Evolutionary conservation across 2,888 invertebrate genomes (phyloP), one percentile per base, ranked within the genome.

Genomic region (Mimas tiliae): DNA sequence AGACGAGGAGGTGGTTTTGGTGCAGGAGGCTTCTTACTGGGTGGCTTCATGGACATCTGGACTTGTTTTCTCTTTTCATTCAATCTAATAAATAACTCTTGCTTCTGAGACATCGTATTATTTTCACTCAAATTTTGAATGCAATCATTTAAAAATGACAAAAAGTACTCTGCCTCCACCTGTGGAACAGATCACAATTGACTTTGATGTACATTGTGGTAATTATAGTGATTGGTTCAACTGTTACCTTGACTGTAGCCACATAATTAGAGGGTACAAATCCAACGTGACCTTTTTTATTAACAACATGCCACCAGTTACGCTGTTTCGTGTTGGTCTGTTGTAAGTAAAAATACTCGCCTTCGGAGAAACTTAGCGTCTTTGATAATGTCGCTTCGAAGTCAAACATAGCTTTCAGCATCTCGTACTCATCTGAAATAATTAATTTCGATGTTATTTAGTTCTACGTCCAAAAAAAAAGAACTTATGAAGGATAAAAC

Each of bases 281-380:
- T 64, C 97, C 97, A 74, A 97, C 95, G 86, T 97, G 96, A 76
- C 97, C 97, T 83, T 95, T 95, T 85, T 95, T 95, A 90, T 97
- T 97, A 74, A 97, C 96, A 63, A 97, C 97, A 94, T 97, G 97
- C 97, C 97, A 97, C 97, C 97, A 97, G 84, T 97, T 97, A 71
- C 96, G 94, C 84, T 97, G 96, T 79, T 97, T 97, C 4, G 96
- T 96, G 71, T 96, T 96, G 27, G 95, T 96, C 83, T 97, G 97
- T 80, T 97, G 96, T 21, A 97, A 91, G 77, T 96, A 95, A 85
- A 97, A 97, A 84, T 95, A 96, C 84, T 97, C 97, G 70, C 97
- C 96, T 80, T 96, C 96, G 73, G 94, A 94, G 87, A 97, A 97
- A 83, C 96, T 97, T 69, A 97, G 91, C 8, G 97, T 97, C 90